Percentiles rank a stretch among this genome's conserved stretches.
Conservation (phyloP, 2,113 vertebrate species). For the Benitochromis conjunctus region DNA sequence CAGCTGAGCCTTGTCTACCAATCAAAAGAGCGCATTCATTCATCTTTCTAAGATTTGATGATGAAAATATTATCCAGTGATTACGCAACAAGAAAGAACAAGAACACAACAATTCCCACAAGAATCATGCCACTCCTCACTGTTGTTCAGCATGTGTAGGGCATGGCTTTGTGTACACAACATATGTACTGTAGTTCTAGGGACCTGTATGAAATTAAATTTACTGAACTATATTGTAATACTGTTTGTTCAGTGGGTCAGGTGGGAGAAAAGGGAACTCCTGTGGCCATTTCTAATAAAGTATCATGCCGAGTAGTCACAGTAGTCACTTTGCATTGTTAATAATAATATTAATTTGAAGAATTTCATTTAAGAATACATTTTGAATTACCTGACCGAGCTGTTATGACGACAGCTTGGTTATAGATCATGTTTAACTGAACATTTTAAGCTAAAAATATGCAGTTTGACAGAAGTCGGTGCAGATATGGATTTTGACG, state of each 20-base stretch:
- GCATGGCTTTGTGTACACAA: not conserved
- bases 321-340: not conserved
- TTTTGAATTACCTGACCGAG: not conserved
- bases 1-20: conserved; percentile 2
- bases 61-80: not conserved
- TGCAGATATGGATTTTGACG: not conserved
- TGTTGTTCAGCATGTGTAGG: not conserved
- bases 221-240: not conserved
- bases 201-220: not conserved
- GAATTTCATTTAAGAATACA: not conserved
- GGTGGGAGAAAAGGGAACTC: not conserved
- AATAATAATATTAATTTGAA: not conserved
- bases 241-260: not conserved
- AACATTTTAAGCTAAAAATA: not conserved
- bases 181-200: not conserved
- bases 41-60: not conserved
- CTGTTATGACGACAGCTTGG: not conserved
- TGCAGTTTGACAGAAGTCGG: not conserved
- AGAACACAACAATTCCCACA: not conserved
- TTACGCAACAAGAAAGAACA: not conserved
- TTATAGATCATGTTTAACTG: not conserved
- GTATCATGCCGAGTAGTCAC: accelerated
- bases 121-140: not conserved
- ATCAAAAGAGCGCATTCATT: not conserved
- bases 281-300: not conserved